Base-by-base conservation (phyloP, 2,113 vertebrate species). In the Arizona elegans region DNA sequence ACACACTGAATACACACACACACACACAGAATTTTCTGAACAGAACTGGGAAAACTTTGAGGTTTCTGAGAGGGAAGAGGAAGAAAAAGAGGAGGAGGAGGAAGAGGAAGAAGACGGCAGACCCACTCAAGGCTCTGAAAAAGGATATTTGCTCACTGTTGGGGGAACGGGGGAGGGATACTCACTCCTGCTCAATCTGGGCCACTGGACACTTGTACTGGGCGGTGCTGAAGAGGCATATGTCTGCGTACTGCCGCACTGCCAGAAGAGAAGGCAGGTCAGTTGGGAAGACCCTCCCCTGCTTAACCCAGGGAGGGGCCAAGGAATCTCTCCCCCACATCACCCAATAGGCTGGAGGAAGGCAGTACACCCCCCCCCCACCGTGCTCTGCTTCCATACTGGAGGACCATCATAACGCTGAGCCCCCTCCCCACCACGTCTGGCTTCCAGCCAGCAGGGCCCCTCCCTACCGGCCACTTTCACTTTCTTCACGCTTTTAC, bases 201-300 rank as follows among this genome's bases (percentile, higher is more conserved):
- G 98, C 98, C 96, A 99, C 99, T 0, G 98, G 98, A 95, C 99
- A 99, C 96, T 99, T 99, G 94, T 99, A 99, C 97, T 99, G 99
- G 8, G 99, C 99, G 0, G 99, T 99, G 92, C 98, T 99, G 98
- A 99, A 99, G 86, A 99, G 98, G 95, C 99, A 99, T 97, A 99
- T 99, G 96, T 99, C 98, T 0, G 99, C 99, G 9, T 98, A 99
- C 95, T 99, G 99, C 94, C 99, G 98, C 96, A 99, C 98, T 99
- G 98, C 38, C 23, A 87, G 92, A 81, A 0, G 1, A 8, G 55
- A 50, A 70, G 65, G 50, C 54, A 24, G 8, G 86, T 87, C 88
- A 38, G 54, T 58, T 3, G 54, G 75, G 15, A 15, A 38, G n/a
- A 13, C 86, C 29, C 53, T 10, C 53, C 87, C 17, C n/a, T 8